These are phyloP conservation scores for Rissa tridactyla DNA, from an alignment of 2,113 vertebrate species.

Conservation along the genomic window DNA sequence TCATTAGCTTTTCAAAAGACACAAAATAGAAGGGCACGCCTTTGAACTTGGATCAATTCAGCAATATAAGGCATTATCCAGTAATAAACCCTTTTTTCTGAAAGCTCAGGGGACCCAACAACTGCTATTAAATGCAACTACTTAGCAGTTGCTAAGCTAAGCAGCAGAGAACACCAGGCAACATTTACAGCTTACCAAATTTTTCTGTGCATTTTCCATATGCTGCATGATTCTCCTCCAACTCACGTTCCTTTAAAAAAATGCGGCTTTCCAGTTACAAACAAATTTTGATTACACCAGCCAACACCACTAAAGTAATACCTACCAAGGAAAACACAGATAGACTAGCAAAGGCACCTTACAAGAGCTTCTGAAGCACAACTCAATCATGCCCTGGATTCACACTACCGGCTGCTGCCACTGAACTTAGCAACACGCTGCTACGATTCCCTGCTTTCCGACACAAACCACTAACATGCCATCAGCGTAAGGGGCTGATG, in stretches of 20 bases:
- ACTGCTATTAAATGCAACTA: neutral
- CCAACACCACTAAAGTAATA: neutral
- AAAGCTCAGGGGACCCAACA: neutral
- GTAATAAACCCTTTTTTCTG: neutral
- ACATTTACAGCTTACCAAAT: neutral
- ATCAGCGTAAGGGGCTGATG: neutral
- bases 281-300: neutral
- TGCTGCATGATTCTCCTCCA: neutral
- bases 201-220: neutral
- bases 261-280: neutral
- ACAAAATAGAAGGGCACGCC: neutral
- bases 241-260: neutral
- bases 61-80: neutral
- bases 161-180: neutral
- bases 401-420: neutral
- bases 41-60: conserved; percentile 3
- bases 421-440: neutral
- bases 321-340: neutral
- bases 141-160: neutral
- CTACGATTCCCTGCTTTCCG: fast-evolving
- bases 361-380: neutral
- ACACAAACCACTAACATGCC: neutral
- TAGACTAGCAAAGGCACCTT: neutral
- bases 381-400: neutral
- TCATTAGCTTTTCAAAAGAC: neutral